phyloP scores from a whole-genome alignment of 1,140 invertebrate species.

The Panulirus ornatus region DNA sequence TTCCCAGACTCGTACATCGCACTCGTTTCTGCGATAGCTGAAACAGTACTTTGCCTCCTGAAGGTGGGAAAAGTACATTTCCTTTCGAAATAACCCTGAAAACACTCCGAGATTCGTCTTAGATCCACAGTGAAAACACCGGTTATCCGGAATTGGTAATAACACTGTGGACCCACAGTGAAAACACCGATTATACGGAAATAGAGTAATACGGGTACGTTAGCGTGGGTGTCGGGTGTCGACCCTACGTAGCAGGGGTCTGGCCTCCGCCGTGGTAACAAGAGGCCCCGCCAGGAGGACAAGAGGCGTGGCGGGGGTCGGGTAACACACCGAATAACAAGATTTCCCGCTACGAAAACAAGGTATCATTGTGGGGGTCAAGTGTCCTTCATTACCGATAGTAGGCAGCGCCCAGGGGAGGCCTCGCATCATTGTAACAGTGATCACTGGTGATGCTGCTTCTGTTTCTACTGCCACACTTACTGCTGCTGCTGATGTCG shows the following conservation, averaged over 20 bases:
- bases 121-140: too few species aligned
- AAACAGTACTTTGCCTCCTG: too few species aligned
- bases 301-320: constrained; percentile 35
- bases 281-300: constrained; percentile 53
- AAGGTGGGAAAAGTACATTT: too few species aligned
- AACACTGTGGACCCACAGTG: too few species aligned
- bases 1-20: neutral
- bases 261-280: constrained; percentile 38
- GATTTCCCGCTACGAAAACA: constrained; percentile 59
- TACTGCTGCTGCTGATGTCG: neutral
- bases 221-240: neutral
- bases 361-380: constrained; percentile 65
- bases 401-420: neutral
- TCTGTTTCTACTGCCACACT: neutral
- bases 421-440: constrained; percentile 24
- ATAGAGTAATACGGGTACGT: too few species aligned
- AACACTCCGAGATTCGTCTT: too few species aligned
- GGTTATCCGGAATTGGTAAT: too few species aligned
- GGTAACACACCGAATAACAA: constrained; percentile 46
- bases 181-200: too few species aligned
- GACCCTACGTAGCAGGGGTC: neutral
- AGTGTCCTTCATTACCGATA: constrained; percentile 44
- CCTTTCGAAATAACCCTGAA: too few species aligned
- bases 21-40: too few species aligned
- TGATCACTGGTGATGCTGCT: neutral